A percentile compares a stretch with the other conserved stretches of the same genome.
Conservation (phyloP, 2,797 vertebrate genomes). For the Eupleurogrammus muticus region DNA sequence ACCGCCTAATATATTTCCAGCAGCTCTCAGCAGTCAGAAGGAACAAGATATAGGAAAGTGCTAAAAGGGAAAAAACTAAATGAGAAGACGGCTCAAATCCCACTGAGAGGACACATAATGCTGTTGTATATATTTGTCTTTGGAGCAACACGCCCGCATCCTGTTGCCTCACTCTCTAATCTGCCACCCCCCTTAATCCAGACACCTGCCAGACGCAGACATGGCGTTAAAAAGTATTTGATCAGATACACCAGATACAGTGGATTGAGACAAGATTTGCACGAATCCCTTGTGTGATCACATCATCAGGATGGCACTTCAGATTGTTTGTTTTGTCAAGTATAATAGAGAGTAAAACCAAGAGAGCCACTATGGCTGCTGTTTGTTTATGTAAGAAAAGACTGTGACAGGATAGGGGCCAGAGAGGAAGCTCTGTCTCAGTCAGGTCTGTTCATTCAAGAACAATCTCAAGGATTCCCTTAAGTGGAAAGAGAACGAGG, state of each 20-base stretch:
- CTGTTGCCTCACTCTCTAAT: constrained; percentile 51
- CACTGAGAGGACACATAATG: constrained; percentile 30
- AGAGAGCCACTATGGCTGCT: constrained; percentile 33
- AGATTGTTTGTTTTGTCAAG: constrained; percentile 59
- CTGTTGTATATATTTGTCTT: constrained; percentile 39
- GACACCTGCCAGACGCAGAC: constrained; percentile 56
- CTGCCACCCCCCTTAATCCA: constrained; percentile 17
- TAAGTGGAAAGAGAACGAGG: background rate
- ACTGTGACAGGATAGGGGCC: constrained; percentile 20
- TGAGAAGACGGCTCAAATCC: constrained; percentile 27
- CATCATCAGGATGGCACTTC: constrained; percentile 53
- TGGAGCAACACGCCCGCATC: constrained; percentile 56
- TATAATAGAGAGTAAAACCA: constrained; percentile 43
- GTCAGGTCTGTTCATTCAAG: constrained; percentile 18
- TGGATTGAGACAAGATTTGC: constrained; percentile 47
- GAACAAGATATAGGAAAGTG: constrained; percentile 12
- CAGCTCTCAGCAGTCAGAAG: constrained; percentile 31
- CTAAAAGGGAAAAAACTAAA: constrained; percentile 28
- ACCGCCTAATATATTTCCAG: constrained; percentile 30
- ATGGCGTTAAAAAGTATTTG: constrained; percentile 47
- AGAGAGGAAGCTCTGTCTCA: constrained; percentile 17
- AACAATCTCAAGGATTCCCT: constrained; percentile 20
- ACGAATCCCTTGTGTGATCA: constrained; percentile 57
- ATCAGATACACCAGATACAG: constrained; percentile 50
- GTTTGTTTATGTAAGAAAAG: constrained; percentile 31